A percentile compares a stretch with the other conserved stretches of the same genome.
Evolutionary conservation across 2,888 invertebrate genomes (phyloP).

Genomic region (Tachina fera): DNA sequence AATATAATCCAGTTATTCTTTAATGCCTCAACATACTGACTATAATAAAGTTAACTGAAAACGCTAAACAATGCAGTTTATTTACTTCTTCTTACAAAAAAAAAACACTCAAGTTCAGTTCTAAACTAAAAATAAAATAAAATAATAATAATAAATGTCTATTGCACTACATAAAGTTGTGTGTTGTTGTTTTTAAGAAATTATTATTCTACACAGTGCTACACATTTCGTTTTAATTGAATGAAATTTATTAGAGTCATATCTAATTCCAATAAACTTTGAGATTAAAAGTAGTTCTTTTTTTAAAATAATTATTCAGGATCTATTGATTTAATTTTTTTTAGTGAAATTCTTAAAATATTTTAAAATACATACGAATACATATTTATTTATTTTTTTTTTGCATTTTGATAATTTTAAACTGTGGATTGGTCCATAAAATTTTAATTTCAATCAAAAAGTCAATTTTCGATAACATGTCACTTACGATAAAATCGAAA

Average conservation of each 20-base stretch:
- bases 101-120: slow-evolving; percentile 74
- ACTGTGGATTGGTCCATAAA: too few species aligned
- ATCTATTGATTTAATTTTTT: too few species aligned
- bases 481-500: too few species aligned
- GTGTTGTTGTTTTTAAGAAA: slow-evolving; percentile 16
- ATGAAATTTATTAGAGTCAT: neutral
- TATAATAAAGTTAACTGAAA: slow-evolving; percentile 70
- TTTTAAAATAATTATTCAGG: too few species aligned
- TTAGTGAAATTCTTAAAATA: too few species aligned
- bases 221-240: slow-evolving; percentile 1
- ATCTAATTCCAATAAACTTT: too few species aligned
- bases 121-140: slow-evolving; percentile 32
- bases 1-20: slow-evolving; percentile 76
- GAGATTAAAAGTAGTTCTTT: too few species aligned
- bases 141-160: neutral
- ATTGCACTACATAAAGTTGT: slow-evolving; percentile 2
- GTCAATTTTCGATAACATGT: too few species aligned
- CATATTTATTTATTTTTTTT: too few species aligned
- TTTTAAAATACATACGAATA: too few species aligned
- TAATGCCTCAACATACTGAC: slow-evolving; percentile 47
- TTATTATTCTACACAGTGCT: slow-evolving; percentile 34
- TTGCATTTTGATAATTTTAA: too few species aligned
- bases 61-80: slow-evolving; percentile 66
- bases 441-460: too few species aligned
- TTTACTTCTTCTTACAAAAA: slow-evolving; percentile 78